Evolutionary conservation across 2,888 invertebrate genomes (phyloP).

Genomic region (Anthophora plumipes): DNA sequence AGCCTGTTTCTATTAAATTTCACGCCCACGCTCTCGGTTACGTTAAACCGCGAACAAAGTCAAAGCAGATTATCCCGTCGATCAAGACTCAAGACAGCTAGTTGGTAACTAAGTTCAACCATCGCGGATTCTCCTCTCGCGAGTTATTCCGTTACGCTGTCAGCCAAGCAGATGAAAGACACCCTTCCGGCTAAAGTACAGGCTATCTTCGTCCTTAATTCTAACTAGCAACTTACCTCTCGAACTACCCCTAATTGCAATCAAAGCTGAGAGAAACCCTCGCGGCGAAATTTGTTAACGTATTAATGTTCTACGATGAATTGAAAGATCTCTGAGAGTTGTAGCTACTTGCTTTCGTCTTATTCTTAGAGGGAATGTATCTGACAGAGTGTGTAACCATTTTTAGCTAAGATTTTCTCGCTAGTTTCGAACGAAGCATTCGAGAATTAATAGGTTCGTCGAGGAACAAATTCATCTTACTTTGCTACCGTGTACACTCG

Average conservation of each 20-base stretch:
- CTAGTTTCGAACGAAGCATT: too few species aligned
- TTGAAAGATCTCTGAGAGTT: too few species aligned
- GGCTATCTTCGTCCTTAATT: slow-evolving; percentile 60
- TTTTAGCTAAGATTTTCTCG: too few species aligned
- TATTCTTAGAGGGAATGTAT: too few species aligned
- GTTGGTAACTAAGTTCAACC: slow-evolving; percentile 67
- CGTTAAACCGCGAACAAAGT: slow-evolving; percentile 7
- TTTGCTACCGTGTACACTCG: slow-evolving; percentile 21
- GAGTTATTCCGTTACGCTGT: slow-evolving; percentile 48
- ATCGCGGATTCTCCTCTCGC: slow-evolving; percentile 51
- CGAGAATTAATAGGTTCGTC: too few species aligned
- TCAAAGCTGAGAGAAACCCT: slow-evolving; percentile 55
- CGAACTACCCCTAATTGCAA: slow-evolving; percentile 69
- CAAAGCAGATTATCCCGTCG: slow-evolving; percentile 65
- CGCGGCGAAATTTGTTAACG: neutral
- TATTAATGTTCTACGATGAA: slow-evolving; percentile 15
- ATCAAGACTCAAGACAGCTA: slow-evolving; percentile 60
- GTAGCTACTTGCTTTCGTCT: too few species aligned
- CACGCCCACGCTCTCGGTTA: too few species aligned
- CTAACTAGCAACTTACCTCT: slow-evolving; percentile 54
- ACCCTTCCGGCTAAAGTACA: slow-evolving; percentile 56
- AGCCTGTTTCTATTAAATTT: slow-evolving; percentile 13
- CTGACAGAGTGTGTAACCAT: too few species aligned
- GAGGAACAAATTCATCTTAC: slow-evolving; percentile 31
- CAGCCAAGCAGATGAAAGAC: slow-evolving; percentile 28